phyloP scores from a whole-genome alignment of 2,113 vertebrate genomes.

The Callipepla californica region DNA sequence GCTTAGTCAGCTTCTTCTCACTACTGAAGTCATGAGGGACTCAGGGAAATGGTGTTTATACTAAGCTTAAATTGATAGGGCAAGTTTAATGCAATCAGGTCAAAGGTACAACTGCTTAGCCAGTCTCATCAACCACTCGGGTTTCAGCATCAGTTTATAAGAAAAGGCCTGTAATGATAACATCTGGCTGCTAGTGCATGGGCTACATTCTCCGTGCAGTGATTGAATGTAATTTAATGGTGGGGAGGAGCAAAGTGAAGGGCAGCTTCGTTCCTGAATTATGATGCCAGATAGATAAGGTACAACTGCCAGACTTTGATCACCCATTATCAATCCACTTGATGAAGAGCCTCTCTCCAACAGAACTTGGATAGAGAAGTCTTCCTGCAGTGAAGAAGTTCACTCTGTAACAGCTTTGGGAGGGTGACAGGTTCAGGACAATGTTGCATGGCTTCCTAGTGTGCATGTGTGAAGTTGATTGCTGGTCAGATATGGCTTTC shows the following conservation, averaged over 20 bases:
- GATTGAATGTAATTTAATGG: slow-evolving; percentile 85
- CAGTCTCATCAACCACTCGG: slow-evolving; percentile 87
- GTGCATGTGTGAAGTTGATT: neutral
- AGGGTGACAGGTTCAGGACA: neutral
- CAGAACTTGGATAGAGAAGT: neutral
- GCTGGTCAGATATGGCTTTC: neutral
- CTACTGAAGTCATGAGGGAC: slow-evolving; percentile 83
- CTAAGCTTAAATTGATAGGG: slow-evolving; percentile 90
- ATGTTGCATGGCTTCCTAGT: neutral
- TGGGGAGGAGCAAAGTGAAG: slow-evolving; percentile 72
- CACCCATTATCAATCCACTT: slow-evolving; percentile 36
- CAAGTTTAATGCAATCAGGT: slow-evolving; percentile 87
- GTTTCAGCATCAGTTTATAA: slow-evolving; percentile 87
- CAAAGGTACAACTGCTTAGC: slow-evolving; percentile 92
- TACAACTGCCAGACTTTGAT: slow-evolving; percentile 77
- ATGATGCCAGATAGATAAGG: slow-evolving; percentile 77
- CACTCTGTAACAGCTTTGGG: neutral
- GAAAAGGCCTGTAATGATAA: slow-evolving; percentile 83
- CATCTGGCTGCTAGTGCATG: slow-evolving; percentile 84
- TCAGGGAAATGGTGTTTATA: slow-evolving; percentile 88
- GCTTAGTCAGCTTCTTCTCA: slow-evolving; percentile 86
- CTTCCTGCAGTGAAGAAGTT: slow-evolving; percentile 1
- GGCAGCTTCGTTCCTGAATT: slow-evolving; percentile 79
- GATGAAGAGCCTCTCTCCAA: slow-evolving; percentile 50
- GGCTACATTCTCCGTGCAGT: slow-evolving; percentile 72